Evolutionary conservation across 2,888 invertebrate genomes (phyloP).

Genomic region (Antheraea yamamai): DNA sequence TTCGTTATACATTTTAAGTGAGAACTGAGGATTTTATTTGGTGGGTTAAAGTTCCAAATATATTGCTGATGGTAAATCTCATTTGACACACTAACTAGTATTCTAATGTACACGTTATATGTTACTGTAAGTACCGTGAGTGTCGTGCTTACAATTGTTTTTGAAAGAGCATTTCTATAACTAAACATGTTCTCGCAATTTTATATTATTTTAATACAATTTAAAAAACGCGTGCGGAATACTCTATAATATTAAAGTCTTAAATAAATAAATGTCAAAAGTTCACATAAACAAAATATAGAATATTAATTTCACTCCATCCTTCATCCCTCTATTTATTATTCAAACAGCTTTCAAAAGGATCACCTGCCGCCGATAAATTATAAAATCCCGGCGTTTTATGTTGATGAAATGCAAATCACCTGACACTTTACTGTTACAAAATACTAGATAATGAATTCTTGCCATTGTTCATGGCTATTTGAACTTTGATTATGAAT

Average conservation of each 20-base stretch:
- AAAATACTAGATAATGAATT: slow-evolving; percentile 21
- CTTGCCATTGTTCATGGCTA: slow-evolving; percentile 20
- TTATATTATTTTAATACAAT: no score
- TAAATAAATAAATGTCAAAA: slow-evolving; percentile 18
- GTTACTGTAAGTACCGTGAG: no score
- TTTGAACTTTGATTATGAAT: slow-evolving; percentile 18
- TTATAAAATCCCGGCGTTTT: slow-evolving; percentile 58
- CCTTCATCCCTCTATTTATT: slow-evolving; percentile 50
- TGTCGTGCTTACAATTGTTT: no score
- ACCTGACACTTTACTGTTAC: slow-evolving; percentile 38
- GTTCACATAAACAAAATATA: slow-evolving; percentile 44
- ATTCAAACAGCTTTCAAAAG: slow-evolving; percentile 58
- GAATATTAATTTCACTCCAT: slow-evolving; percentile 53
- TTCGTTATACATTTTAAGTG: no score
- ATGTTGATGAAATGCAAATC: slow-evolving; percentile 62
- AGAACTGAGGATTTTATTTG: no score
- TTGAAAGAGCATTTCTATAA: no score
- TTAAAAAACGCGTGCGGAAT: neutral
- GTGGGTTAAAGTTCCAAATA: no score
- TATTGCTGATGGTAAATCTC: no score
- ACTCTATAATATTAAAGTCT: neutral
- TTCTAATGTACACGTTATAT: no score
- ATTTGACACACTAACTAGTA: no score
- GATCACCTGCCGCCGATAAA: slow-evolving; percentile 59
- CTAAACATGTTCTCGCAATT: no score